These are phyloP conservation scores for Scaptomyza polygonia DNA, from an alignment of 2,888 invertebrate species.

Conservation along the genomic window DNA sequence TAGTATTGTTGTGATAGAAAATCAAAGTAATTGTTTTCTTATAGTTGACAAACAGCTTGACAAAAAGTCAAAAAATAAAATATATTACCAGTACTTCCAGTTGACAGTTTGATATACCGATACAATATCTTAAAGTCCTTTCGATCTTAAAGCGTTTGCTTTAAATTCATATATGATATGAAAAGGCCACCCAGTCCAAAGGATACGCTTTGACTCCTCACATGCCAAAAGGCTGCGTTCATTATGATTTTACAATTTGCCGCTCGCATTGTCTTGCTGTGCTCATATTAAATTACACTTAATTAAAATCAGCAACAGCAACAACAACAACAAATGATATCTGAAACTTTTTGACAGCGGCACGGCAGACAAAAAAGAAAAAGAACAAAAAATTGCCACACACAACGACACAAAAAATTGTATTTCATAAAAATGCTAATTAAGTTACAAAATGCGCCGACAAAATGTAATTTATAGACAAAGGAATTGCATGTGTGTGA, in stretches of 20 bases:
- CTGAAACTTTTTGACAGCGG: constrained; percentile 37
- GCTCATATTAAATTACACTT: constrained; percentile 59
- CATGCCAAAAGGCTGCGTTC: constrained; percentile 20
- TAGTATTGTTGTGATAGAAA: not conserved
- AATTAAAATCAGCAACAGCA: constrained; percentile 53
- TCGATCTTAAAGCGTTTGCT: not conserved
- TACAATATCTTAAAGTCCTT: too few species aligned
- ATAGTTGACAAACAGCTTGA: not conserved
- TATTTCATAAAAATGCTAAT: constrained; percentile 71
- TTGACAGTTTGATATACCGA: too few species aligned
- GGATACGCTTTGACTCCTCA: not conserved
- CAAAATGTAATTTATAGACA: constrained; percentile 71
- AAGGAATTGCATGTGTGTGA: constrained; percentile 30
- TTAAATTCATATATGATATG: not conserved
- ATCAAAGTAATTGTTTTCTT: not conserved
- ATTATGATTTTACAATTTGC: constrained; percentile 37
- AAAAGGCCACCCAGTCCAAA: too few species aligned
- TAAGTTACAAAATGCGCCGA: constrained; percentile 71
- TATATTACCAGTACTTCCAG: not conserved
- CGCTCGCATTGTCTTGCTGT: constrained; percentile 15
- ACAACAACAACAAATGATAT: constrained; percentile 23
- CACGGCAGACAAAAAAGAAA: constrained; percentile 11
- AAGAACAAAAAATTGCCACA: constrained; percentile 15
- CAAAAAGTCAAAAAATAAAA: not conserved
- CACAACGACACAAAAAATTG: constrained; percentile 21